Evolutionary conservation across 2,113 vertebrate genomes (phyloP).

Genomic region (Tetrax tetrax): DNA sequence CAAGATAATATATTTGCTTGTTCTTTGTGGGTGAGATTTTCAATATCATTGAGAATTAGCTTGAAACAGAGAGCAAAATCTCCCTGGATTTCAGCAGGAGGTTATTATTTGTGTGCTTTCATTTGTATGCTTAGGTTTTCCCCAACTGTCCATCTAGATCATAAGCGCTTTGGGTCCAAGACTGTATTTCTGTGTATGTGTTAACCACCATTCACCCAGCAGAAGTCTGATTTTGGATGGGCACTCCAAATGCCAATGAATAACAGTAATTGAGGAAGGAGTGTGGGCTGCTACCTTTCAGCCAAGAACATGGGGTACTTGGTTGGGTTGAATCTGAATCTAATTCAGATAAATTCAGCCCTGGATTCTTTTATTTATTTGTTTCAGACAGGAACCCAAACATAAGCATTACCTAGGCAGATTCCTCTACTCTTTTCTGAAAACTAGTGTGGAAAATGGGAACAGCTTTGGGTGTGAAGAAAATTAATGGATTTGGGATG

Average conservation of each 20-base stretch:
- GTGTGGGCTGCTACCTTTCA: neutral
- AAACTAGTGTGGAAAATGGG: slow-evolving; percentile 36
- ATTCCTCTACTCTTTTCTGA: slow-evolving; percentile 28
- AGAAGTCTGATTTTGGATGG: neutral
- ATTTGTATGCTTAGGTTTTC: slow-evolving; percentile 29
- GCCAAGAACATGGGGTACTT: neutral
- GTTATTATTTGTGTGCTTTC: slow-evolving; percentile 38
- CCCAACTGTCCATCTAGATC: neutral
- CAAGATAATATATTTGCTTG: slow-evolving; percentile 4
- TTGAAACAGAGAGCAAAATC: slow-evolving; percentile 25
- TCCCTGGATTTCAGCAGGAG: slow-evolving; percentile 21
- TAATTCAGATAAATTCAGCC: slow-evolving; percentile 14
- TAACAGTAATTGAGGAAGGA: neutral
- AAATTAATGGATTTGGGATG: slow-evolving; percentile 44
- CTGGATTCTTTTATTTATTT: slow-evolving; percentile 34
- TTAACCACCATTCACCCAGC: neutral
- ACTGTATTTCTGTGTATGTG: neutral
- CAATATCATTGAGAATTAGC: slow-evolving; percentile 32
- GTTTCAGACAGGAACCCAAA: slow-evolving; percentile 46
- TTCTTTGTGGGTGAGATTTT: slow-evolving; percentile 39
- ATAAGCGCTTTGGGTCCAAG: neutral
- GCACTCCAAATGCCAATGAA: neutral
- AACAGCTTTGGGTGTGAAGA: slow-evolving; percentile 36
- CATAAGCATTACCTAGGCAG: neutral
- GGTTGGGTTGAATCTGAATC: neutral